Conservation (phyloP, 2,797 vertebrate genomes). For the Xiphorhynchus erythropygius region DNA sequence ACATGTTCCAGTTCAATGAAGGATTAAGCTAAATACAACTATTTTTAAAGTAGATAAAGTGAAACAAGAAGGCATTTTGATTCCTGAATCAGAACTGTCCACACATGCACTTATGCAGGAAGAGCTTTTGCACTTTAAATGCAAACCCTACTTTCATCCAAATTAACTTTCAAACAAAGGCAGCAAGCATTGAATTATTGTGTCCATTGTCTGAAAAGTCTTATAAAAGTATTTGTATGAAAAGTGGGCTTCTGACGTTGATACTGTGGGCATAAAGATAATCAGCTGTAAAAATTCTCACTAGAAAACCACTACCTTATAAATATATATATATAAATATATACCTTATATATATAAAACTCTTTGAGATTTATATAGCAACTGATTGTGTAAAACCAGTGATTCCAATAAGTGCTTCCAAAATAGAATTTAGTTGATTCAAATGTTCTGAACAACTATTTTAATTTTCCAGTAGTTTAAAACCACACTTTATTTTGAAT, state of each 20-base stretch:
- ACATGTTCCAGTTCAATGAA: slow-evolving; percentile 20
- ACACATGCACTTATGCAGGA: not conserved
- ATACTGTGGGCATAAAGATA: not conserved
- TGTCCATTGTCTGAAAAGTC: not conserved
- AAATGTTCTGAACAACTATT: not conserved
- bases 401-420: not conserved
- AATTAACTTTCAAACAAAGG: slow-evolving; percentile 27
- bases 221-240: not conserved
- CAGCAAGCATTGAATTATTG: slow-evolving; percentile 14
- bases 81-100: slow-evolving; percentile 20
- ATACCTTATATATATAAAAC: not conserved
- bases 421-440: not conserved
- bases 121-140: slow-evolving; percentile 25
- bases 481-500: not conserved
- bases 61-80: slow-evolving; percentile 44
- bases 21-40: slow-evolving; percentile 41
- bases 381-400: not conserved
- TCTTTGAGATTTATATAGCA: not conserved
- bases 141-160: not conserved
- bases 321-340: too few species aligned
- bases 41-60: slow-evolving; percentile 40
- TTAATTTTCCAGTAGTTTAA: not conserved
- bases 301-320: not conserved
- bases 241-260: not conserved
- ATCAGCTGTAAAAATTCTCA: not conserved